Evolutionary conservation across 2,113 vertebrate species (phyloP).

Genomic region (Dascyllus trimaculatus): DNA sequence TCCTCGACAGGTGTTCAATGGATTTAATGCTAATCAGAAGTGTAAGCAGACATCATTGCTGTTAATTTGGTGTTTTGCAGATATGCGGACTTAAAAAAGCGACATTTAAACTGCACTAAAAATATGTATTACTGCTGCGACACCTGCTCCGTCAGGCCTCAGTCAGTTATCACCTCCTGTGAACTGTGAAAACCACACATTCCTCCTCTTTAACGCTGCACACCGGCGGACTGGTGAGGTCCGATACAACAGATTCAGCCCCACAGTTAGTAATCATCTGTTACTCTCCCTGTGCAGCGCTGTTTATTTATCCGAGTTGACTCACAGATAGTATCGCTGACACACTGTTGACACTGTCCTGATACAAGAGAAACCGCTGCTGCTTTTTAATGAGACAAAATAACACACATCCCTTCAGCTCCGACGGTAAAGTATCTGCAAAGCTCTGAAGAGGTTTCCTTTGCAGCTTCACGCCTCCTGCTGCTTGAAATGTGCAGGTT

Average conservation of each 20-base stretch:
- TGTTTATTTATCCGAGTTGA: slow-evolving; percentile 34
- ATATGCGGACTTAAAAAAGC: background rate
- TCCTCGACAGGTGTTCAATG: no score
- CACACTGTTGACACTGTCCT: slow-evolving; percentile 29
- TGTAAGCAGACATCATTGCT: no score
- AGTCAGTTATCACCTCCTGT: slow-evolving; percentile 14
- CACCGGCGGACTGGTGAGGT: slow-evolving; percentile 17
- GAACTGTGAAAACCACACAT: background rate
- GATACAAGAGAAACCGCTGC: slow-evolving; percentile 30
- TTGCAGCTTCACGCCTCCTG: slow-evolving; percentile 2
- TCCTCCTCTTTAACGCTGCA: background rate
- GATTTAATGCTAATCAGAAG: no score
- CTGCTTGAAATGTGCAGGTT: slow-evolving; percentile 5
- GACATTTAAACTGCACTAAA: background rate
- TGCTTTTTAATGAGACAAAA: slow-evolving; percentile 49
- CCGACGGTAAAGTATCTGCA: slow-evolving; percentile 16
- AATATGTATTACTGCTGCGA: background rate
- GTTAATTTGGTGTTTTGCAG: no score
- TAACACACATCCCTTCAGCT: slow-evolving; percentile 12
- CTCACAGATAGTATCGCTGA: slow-evolving; percentile 40
- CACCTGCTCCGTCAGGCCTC: background rate
- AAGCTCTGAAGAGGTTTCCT: slow-evolving; percentile 14
- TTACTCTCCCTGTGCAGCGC: slow-evolving; percentile 6
- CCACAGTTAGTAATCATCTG: slow-evolving; percentile 27
- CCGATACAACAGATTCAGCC: background rate